A percentile compares a stretch with the other conserved stretches of the same genome.
These are phyloP conservation scores for Stenodema calcarata DNA, from an alignment of 2,888 invertebrate genomes.

Conservation along the genomic window DNA sequence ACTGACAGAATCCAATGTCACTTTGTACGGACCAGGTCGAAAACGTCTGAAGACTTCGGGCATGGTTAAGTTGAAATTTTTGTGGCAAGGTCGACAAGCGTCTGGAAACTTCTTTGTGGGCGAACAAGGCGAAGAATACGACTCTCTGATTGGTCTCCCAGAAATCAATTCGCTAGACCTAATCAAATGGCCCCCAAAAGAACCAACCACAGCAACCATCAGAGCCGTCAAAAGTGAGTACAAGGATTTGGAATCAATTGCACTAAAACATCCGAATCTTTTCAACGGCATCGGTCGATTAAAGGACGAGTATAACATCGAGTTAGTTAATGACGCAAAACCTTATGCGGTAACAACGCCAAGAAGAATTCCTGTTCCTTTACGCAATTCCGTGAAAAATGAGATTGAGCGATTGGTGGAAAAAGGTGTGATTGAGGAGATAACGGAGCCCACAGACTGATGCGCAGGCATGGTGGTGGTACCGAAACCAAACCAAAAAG, in stretches of 20 bases:
- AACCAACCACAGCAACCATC: no score
- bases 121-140: no score
- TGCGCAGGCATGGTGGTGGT: constrained; percentile 24
- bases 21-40: constrained; percentile 16
- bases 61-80: no score
- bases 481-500: constrained; percentile 9
- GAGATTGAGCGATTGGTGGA: neutral
- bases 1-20: neutral
- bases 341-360: neutral
- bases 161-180: no score
- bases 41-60: neutral
- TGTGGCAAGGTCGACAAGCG: neutral
- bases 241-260: no score
- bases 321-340: constrained; percentile 54
- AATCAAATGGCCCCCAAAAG: no score
- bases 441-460: constrained; percentile 33
- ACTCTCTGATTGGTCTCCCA: no score
- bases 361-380: neutral
- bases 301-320: neutral
- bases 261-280: no score
- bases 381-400: neutral
- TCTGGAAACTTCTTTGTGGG: neutral
- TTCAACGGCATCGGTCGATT: neutral
- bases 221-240: no score
- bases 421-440: neutral